These are phyloP conservation scores for Dryobates pubescens DNA, from an alignment of 2,797 vertebrate species.

Conservation along the genomic window DNA sequence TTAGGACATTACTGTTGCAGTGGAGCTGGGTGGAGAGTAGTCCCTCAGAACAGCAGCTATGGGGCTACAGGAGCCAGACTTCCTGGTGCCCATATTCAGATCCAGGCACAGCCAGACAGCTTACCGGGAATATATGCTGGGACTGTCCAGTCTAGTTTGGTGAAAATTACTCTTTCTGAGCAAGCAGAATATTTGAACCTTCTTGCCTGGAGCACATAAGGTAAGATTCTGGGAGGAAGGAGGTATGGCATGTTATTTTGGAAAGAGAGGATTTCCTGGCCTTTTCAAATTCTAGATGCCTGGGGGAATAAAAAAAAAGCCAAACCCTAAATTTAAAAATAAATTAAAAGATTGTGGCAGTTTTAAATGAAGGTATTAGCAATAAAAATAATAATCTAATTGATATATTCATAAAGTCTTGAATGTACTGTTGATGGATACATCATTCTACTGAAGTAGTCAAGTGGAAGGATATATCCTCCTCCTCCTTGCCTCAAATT, in stretches of 20 bases:
- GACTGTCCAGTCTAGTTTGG: neutral
- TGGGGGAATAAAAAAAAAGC: too few relatives aligned
- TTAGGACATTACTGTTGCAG: neutral
- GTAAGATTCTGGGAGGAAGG: neutral
- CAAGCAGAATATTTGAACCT: neutral
- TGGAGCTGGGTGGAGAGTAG: neutral
- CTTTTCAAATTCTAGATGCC: neutral
- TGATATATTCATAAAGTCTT: neutral
- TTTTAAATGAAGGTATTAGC: neutral
- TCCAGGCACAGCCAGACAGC: neutral
- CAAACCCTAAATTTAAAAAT: too few relatives aligned
- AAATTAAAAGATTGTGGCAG: neutral
- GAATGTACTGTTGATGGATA: neutral
- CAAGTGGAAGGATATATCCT: constrained; percentile 16
- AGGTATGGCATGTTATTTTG: neutral
- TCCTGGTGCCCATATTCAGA: neutral
- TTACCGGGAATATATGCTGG: neutral
- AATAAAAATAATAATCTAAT: neutral
- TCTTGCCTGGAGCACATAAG: neutral
- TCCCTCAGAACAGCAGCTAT: neutral
- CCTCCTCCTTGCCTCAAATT: constrained; percentile 31
- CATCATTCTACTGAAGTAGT: constrained; percentile 35
- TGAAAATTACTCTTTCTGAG: neutral
- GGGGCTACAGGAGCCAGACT: neutral
- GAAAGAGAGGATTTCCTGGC: neutral